Evolutionary conservation across 1,140 invertebrate species (phyloP), one percentile per base, ranked within the genome.

Genomic region (Protaetia brevitarsis): DNA sequence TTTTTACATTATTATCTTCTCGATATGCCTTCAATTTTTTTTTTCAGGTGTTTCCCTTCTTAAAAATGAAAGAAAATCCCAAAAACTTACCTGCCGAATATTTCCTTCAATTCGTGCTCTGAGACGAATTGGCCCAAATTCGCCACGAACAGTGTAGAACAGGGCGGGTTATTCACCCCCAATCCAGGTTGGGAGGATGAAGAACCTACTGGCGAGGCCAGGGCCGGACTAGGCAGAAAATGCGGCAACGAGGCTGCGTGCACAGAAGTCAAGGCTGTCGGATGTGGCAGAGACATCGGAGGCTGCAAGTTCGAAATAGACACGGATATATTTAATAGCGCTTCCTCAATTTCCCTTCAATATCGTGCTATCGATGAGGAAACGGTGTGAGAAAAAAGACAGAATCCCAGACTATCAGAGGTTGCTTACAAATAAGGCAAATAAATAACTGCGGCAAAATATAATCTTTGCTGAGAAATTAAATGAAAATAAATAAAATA

Each of bases 101-200:
- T 91, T 81, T 97, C 94, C 83, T 97, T 97, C 67, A 98, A 87
- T 81, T 98, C 96, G 77, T 97, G 94, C 80, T 98, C 96, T 62
- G 94, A 95, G 72, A 96, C 93, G 78, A 96, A 96, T 79, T 94
- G 93, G 45, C 95, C 95, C 71, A 98, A 85, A 82, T 98, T 98
- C 73, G 95, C 95, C 72, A 98, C 95, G 83, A 98, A 98, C 45
- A 98, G 88, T 65, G 96, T 98, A 63, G 95, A 98, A 84, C 96
- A 98, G 56, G 95, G 95, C 69, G 91, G 87, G 78, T 89, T 87
- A 76, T 80, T 84, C 66, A 82, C 81, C 72, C 80, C 82, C 72
- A 85, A 78, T 64, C 81, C 84, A 61, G 86, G 87, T 78, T 89
- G 88, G 34, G 89, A 87, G 63, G 88, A 89, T 51, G 90, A 89